phyloP scores from a whole-genome alignment of 37 sponge, comb jelly and placozoan genomes.

The Bolinopsis microptera region DNA sequence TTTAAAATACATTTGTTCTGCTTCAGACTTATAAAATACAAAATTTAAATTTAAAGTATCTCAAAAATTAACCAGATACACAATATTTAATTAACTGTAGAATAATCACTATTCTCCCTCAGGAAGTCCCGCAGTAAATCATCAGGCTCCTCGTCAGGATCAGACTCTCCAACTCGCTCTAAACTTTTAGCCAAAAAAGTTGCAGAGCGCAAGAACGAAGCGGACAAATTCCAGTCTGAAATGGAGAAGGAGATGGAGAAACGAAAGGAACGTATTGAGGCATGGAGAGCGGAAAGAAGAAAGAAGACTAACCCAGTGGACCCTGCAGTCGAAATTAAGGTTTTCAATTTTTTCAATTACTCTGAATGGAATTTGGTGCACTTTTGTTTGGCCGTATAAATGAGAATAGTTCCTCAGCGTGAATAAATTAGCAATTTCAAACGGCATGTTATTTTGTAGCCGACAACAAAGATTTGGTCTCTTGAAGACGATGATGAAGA shows the following conservation, averaged over 20 bases:
- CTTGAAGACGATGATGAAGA: constrained; percentile 91
- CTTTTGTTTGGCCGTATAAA: too few species aligned
- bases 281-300: constrained; percentile 85
- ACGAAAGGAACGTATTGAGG: constrained; percentile 85
- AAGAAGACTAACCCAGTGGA: constrained; percentile 47
- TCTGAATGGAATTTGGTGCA: too few species aligned
- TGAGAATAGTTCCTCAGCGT: too few species aligned
- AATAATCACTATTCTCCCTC: too few species aligned
- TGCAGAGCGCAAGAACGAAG: constrained; percentile 39
- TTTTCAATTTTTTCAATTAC: too few species aligned
- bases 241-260: constrained; percentile 94
- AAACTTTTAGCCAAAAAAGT: neutral
- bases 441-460: too few species aligned
- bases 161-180: constrained; percentile 3
- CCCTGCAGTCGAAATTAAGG: neutral
- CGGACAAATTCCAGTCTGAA: constrained; percentile 71
- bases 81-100: too few species aligned
- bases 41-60: too few species aligned
- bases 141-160: neutral
- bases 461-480: constrained; percentile 74
- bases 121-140: constrained; percentile 15
- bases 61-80: too few species aligned
- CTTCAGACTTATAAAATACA: too few species aligned
- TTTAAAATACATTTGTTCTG: too few species aligned
- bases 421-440: too few species aligned